Conservation (phyloP, 2,888 invertebrate genomes). For the Phyto melanocephala region DNA sequence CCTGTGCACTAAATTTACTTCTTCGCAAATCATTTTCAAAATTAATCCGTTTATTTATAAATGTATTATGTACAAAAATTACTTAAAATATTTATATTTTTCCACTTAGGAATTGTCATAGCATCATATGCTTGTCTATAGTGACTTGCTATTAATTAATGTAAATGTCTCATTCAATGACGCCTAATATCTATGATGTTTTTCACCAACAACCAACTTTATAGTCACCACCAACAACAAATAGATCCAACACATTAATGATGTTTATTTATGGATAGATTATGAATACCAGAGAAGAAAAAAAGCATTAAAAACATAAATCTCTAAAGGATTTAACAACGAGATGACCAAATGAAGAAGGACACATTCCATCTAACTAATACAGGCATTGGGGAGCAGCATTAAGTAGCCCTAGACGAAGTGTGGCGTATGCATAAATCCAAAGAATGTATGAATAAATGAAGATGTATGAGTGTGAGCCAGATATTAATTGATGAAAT, state of each 20-base stretch:
- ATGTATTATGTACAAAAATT: no score
- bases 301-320: constrained; percentile 69
- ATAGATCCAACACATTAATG: constrained; percentile 23
- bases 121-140: constrained; percentile 18
- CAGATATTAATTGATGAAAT: constrained; percentile 57
- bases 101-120: not conserved
- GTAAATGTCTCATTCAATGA: constrained; percentile 71
- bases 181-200: constrained; percentile 66
- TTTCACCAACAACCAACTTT: constrained; percentile 42
- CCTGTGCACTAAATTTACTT: no score
- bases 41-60: no score
- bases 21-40: no score
- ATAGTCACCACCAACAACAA: constrained; percentile 13
- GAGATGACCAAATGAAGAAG: constrained; percentile 46
- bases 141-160: constrained; percentile 73
- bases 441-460: constrained; percentile 20
- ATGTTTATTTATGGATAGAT: constrained; percentile 60
- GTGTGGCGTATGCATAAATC: not conserved
- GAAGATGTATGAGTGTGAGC: constrained; percentile 26
- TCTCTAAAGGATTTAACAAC: constrained; percentile 71
- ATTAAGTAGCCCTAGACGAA: not conserved
- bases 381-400: not conserved
- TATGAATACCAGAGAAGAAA: constrained; percentile 19
- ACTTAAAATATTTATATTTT: not conserved
- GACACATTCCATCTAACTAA: constrained; percentile 18